phyloP scores from a whole-genome alignment of 1,140 invertebrate genomes.

The Drosophila takahashii region DNA sequence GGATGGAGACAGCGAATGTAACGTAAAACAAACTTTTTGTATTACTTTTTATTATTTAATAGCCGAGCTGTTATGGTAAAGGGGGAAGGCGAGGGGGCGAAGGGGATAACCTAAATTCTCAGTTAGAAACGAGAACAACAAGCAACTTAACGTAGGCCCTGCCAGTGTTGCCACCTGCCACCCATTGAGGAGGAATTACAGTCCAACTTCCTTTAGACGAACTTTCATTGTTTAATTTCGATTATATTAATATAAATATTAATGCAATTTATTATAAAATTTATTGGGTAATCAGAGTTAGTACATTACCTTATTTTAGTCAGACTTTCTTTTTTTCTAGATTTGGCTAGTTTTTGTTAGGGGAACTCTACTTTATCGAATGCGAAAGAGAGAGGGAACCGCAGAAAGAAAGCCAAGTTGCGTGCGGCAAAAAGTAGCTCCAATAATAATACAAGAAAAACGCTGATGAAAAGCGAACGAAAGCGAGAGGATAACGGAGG shows the following conservation, averaged over 20 bases:
- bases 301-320: no score
- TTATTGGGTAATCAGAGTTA: neutral
- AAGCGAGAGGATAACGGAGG: constrained; percentile 37
- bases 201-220: neutral
- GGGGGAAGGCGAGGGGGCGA: neutral
- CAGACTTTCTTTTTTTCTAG: neutral
- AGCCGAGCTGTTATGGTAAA: constrained; percentile 17
- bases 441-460: constrained; percentile 62
- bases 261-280: no score
- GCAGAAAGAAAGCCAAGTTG: constrained; percentile 53
- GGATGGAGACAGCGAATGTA: constrained; percentile 31
- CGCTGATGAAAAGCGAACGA: constrained; percentile 61
- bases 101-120: constrained; percentile 67
- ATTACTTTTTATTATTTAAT: constrained; percentile 63
- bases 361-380: constrained; percentile 11
- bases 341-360: neutral
- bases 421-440: constrained; percentile 63
- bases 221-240: neutral
- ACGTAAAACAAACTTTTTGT: constrained; percentile 57
- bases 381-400: constrained; percentile 6
- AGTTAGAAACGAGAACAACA: constrained; percentile 43
- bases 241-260: neutral
- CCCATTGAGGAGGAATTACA: constrained; percentile 18
- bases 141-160: constrained; percentile 31
- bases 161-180: constrained; percentile 50